Evolutionary conservation across 2,888 invertebrate genomes (phyloP).

Genomic region (Eretmocerus hayati): DNA sequence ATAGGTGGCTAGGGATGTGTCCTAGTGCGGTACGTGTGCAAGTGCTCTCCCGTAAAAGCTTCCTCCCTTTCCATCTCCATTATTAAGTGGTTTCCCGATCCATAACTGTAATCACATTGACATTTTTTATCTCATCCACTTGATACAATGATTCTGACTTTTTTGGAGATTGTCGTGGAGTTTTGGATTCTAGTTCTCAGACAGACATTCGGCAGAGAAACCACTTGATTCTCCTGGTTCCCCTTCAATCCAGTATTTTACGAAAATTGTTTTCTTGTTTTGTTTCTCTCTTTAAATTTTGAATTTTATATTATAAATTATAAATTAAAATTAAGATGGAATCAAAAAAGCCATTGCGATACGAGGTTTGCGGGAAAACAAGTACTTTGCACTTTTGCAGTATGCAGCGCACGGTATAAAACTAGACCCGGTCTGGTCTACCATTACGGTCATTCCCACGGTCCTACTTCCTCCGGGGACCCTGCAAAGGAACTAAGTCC

Average conservation of each 20-base stretch:
- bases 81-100: slow-evolving; percentile 7
- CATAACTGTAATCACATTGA: too few species aligned
- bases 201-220: too few species aligned
- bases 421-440: slow-evolving; percentile 92
- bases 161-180: too few species aligned
- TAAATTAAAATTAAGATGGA: slow-evolving; percentile 17
- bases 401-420: slow-evolving; percentile 94
- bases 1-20: slow-evolving; percentile 44
- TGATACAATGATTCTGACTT: too few species aligned
- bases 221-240: too few species aligned
- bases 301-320: too few species aligned
- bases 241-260: too few species aligned
- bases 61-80: slow-evolving; percentile 4
- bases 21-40: slow-evolving; percentile 44
- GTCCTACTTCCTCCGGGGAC: slow-evolving; percentile 48
- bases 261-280: too few species aligned
- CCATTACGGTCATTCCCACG: slow-evolving; percentile 91
- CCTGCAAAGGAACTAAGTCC: slow-evolving; percentile 49
- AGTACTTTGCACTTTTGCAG: slow-evolving; percentile 57
- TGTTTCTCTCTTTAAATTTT: too few species aligned
- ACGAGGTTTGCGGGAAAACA: slow-evolving; percentile 46
- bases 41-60: slow-evolving; percentile 33
- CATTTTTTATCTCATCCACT: too few species aligned
- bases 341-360: slow-evolving; percentile 40
- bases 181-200: too few species aligned